These are phyloP conservation scores for Sparidentex hasta DNA, from an alignment of 2,797 vertebrate genomes.

Conservation along the genomic window DNA sequence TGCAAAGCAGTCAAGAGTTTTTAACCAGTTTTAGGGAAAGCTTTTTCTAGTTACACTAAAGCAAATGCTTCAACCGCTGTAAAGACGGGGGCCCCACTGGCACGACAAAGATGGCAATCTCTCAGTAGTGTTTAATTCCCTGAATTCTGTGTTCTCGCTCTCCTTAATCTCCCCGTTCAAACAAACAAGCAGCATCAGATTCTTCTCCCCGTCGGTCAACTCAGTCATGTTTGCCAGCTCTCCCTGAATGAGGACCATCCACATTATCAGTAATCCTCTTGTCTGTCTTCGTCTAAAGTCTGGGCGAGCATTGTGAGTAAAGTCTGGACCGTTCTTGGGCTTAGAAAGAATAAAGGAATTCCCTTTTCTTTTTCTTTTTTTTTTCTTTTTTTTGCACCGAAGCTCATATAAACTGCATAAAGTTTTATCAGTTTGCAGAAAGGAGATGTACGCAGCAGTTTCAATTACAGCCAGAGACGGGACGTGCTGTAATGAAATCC, in stretches of 20 bases:
- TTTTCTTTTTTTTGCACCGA: constrained; percentile 78
- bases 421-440: constrained; percentile 41
- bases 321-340: constrained; percentile 92
- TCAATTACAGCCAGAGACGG: constrained; percentile 24
- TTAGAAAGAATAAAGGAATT: constrained; percentile 73
- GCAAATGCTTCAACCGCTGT: constrained; percentile 49
- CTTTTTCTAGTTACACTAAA: constrained; percentile 57
- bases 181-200: constrained; percentile 94
- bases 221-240: constrained; percentile 91
- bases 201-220: constrained; percentile 86
- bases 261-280: constrained; percentile 93
- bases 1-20: constrained; percentile 15
- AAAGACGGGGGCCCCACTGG: constrained; percentile 37
- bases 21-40: constrained; percentile 40
- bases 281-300: constrained; percentile 91
- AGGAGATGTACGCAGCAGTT: constrained; percentile 28
- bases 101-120: constrained; percentile 61
- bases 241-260: constrained; percentile 91
- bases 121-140: constrained; percentile 90
- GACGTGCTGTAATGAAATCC: constrained; percentile 35
- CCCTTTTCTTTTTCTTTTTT: constrained; percentile 24
- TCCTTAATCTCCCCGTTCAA: constrained; percentile 94
- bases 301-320: constrained; percentile 91
- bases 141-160: constrained; percentile 88
- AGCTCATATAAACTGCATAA: constrained; percentile 43